Evolutionary conservation across 2,113 vertebrate genomes (phyloP).

Genomic region (human): GRCh38 chr6:48254001-48254500

Average conservation of each 20-base stretch:
- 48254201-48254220: neutral
- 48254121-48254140: neutral
- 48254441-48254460: no score
- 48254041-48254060: neutral
- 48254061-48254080: neutral
- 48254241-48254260: neutral
- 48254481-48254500: no score
- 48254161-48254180: neutral
- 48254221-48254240: slow-evolving; percentile 9
- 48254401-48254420: no score
- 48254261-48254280: neutral
- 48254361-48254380: no score
- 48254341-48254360: neutral
- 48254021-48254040: neutral
- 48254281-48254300: neutral
- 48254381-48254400: no score
- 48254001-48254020: neutral
- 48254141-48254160: neutral
- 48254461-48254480: no score
- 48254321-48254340: neutral
- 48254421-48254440: no score
- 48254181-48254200: neutral
- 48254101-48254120: neutral
- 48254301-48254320: neutral
- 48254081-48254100: neutral